Evolutionary conservation across 2,113 vertebrate species (phyloP).

Genomic region (Carassius carassius): DNA sequence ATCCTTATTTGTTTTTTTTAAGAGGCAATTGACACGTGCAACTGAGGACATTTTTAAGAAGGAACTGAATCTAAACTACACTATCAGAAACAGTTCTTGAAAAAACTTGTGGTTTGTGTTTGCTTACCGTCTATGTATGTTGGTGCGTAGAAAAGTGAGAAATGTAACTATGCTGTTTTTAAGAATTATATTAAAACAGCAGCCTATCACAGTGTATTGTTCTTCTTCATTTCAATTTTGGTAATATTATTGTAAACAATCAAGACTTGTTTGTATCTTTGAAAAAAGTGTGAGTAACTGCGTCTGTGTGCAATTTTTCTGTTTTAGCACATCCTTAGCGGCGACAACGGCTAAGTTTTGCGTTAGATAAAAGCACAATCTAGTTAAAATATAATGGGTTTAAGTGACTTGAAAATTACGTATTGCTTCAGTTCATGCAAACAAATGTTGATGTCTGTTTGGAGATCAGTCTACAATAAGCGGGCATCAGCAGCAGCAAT

Average conservation of each 20-base stretch:
- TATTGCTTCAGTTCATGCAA: background rate
- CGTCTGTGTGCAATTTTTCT: fast-evolving
- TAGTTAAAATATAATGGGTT: background rate
- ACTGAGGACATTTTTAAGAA: background rate
- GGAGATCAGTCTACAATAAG: conserved; percentile 53
- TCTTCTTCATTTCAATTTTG: conserved; percentile 48
- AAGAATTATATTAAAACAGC: conserved; percentile 63
- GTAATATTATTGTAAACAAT: background rate
- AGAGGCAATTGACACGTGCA: background rate
- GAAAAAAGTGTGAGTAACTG: background rate
- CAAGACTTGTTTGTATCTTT: background rate
- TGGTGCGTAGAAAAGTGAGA: background rate
- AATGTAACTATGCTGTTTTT: conserved; percentile 7
- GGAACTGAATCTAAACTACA: background rate
- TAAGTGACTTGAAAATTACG: background rate
- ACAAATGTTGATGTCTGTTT: background rate
- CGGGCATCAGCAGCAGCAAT: conserved; percentile 51
- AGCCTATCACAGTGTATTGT: background rate
- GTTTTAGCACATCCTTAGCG: too few species aligned
- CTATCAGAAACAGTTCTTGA: background rate
- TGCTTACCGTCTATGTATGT: background rate
- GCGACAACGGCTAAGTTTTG: background rate
- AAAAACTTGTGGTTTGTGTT: background rate
- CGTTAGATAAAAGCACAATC: background rate
- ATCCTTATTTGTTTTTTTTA: background rate